Base-by-base conservation (phyloP, 2,797 vertebrate genomes). In the Gorsachius magnificus region DNA sequence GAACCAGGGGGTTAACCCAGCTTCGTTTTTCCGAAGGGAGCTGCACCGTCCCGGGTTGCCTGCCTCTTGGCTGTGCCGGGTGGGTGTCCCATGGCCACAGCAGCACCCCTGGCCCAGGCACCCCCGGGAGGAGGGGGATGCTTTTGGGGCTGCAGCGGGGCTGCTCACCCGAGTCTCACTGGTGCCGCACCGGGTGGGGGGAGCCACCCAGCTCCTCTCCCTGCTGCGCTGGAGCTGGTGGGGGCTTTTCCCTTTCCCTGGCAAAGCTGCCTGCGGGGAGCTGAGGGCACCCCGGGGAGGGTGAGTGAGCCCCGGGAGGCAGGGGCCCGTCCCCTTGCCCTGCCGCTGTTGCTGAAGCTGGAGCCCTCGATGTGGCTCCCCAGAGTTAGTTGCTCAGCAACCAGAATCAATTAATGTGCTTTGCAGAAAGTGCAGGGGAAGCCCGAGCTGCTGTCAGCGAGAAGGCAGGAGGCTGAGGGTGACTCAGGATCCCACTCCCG, bases 301-400 rank as follows among this genome's bases (percentile, higher is more conserved):
- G 53, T 17, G 33, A 10, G 29, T 1, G 29, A 71, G 57, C 45
- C 53, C 3, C 4, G 0, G 19, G 24, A 71, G 65, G 50, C 51
- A 70, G 45, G 53, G 28, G 83, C 72, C 22, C 10, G 2, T 69
- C 29, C 60, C 36, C 54, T 81, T 28, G 83, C 93, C 85, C 43
- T 76, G 94, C 97, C 98, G 98, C 98, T 98, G 98, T 96, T 97
- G 97, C 97, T 31, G 94, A 94, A 96, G 97, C 95, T 54, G 96
- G 95, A 97, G 97, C 97, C 83, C 53, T 92, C 92, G 89, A 93
- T 98, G 98, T 98, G 98, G 97, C 98, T 99, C 98, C 98, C 98
- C 96, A 91, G 98, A 98, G 98, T 98, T 95, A 98, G 98, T 99
- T 99, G 98, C 98, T 96, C 98, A 98, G 99, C 99, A 99, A 99